phyloP scores from a whole-genome alignment of 2,888 invertebrate genomes.

The Zootermopsis nevadensis region DNA sequence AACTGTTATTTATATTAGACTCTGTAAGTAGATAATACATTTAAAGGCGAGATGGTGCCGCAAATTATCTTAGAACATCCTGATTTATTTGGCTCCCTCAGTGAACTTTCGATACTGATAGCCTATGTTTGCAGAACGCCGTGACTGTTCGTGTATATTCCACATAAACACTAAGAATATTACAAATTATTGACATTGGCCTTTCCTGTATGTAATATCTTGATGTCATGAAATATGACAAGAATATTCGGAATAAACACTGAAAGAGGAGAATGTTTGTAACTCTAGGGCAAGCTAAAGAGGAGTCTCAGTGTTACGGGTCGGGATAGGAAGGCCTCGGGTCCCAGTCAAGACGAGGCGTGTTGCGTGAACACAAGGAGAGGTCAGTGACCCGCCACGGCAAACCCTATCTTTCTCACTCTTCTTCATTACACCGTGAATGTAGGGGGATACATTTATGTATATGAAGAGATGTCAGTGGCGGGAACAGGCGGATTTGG shows the following conservation, averaged over 20 bases:
- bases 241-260: not conserved
- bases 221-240: slow-evolving; percentile 19
- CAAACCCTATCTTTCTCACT: slow-evolving; percentile 12
- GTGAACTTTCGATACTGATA: too few species aligned
- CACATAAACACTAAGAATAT: not conserved
- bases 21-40: too few species aligned
- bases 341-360: slow-evolving; percentile 30
- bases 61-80: too few species aligned
- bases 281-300: too few species aligned
- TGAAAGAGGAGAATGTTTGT: not conserved
- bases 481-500: not conserved
- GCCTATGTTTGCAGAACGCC: not conserved
- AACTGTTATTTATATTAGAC: too few species aligned
- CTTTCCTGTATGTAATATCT: not conserved
- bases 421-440: slow-evolving; percentile 6
- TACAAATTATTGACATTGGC: too few species aligned
- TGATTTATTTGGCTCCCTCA: too few species aligned
- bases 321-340: slow-evolving; percentile 26
- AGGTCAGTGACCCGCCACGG: slow-evolving; percentile 22
- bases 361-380: slow-evolving; percentile 36
- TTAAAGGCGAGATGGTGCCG: too few species aligned
- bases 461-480: slow-evolving; percentile 7
- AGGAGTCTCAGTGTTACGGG: too few species aligned
- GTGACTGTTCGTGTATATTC: not conserved
- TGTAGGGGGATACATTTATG: slow-evolving; percentile 12